These are phyloP conservation scores for Lophius piscatorius DNA, from an alignment of 2,113 vertebrate genomes.

Conservation along the genomic window DNA sequence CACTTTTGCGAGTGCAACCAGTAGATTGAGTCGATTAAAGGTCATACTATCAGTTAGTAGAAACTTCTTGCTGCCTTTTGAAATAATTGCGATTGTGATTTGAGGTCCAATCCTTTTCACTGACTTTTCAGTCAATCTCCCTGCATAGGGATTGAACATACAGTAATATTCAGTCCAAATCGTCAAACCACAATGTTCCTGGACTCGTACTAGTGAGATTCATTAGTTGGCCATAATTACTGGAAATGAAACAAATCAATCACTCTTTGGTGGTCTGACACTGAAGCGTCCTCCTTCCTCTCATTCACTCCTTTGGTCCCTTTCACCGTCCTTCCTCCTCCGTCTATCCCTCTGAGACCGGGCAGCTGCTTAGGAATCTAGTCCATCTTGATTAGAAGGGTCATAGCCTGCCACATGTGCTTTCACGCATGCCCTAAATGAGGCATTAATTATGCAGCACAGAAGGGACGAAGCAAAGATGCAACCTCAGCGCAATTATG, in stretches of 20 bases:
- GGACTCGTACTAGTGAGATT: slow-evolving; percentile 28
- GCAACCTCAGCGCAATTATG: slow-evolving; percentile 62
- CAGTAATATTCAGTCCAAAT: slow-evolving; percentile 14
- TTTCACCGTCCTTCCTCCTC: slow-evolving; percentile 5
- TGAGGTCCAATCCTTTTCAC: no score
- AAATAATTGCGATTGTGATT: no score
- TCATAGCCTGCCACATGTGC: slow-evolving; percentile 63
- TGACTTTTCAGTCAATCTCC: no score
- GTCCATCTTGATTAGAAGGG: slow-evolving; percentile 69
- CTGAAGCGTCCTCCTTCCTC: slow-evolving; percentile 17
- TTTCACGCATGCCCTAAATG: slow-evolving; percentile 72
- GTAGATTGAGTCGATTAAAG: no score
- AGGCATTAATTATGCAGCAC: slow-evolving; percentile 77
- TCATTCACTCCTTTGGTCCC: slow-evolving; percentile 3
- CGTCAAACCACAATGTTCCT: slow-evolving; percentile 22
- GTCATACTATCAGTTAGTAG: no score
- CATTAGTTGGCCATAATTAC: slow-evolving; percentile 60
- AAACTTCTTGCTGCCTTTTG: no score
- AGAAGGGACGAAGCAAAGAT: slow-evolving; percentile 50
- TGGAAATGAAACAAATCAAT: slow-evolving; percentile 30
- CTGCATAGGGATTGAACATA: slow-evolving; percentile 9
- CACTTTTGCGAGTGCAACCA: no score
- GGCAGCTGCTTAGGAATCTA: slow-evolving; percentile 67
- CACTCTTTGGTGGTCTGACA: slow-evolving; percentile 13
- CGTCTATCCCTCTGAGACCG: slow-evolving; percentile 32